Evolutionary conservation across 2,113 vertebrate genomes (phyloP).

Genomic region (Panthera tigris): DNA sequence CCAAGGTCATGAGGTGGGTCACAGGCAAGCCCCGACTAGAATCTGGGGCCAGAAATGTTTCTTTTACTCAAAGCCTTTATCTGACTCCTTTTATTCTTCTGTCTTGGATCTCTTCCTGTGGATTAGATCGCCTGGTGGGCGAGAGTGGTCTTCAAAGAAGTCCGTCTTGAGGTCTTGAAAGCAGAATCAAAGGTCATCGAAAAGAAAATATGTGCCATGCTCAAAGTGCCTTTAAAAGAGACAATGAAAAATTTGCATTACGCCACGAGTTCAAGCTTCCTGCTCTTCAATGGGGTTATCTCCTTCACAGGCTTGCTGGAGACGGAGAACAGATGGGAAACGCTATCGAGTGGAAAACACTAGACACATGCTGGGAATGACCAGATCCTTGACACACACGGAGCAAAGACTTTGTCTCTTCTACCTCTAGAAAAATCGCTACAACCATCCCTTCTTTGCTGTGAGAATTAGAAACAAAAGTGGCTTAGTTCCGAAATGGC

Average conservation of each 20-base stretch:
- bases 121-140: constrained; percentile 2
- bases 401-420: neutral
- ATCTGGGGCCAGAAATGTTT: constrained; percentile 40
- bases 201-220: constrained; percentile 63
- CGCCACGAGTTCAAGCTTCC: neutral
- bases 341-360: neutral
- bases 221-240: constrained; percentile 52
- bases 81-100: constrained; percentile 31
- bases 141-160: constrained; percentile 63
- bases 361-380: neutral
- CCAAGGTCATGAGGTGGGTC: neutral
- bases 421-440: constrained; percentile 20
- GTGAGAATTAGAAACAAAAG: constrained; percentile 54
- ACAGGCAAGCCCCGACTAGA: neutral
- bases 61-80: constrained; percentile 60
- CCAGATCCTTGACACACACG: neutral
- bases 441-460: neutral
- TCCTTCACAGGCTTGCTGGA: neutral
- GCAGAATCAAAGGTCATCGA: constrained; percentile 51
- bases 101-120: constrained; percentile 60
- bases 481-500: constrained; percentile 1
- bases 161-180: constrained; percentile 48
- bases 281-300: neutral
- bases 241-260: constrained; percentile 48
- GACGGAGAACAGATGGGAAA: constrained; percentile 3